Conservation (phyloP, 2,113 vertebrate genomes). For the Oophaga pumilio region DNA sequence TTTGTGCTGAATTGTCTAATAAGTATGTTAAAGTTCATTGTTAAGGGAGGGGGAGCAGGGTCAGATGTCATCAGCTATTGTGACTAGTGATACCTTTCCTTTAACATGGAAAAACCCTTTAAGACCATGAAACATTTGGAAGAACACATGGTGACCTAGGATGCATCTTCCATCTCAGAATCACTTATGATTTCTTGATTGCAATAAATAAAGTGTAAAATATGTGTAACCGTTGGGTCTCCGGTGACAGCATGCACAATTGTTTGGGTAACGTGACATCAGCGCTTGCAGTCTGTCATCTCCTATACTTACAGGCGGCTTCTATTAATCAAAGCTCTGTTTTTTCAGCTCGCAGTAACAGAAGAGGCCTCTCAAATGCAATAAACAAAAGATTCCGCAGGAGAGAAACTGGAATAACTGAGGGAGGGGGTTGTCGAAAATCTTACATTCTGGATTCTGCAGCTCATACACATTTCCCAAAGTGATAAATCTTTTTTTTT, state of each 20-base stretch:
- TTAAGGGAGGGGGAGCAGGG: too few species aligned
- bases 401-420: conserved; percentile 3
- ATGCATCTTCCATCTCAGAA: neutral
- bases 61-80: too few species aligned
- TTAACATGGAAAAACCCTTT: too few species aligned
- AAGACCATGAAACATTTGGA: neutral
- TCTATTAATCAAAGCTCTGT: conserved; percentile 21
- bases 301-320: neutral
- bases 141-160: neutral
- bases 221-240: neutral
- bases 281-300: conserved; percentile 24
- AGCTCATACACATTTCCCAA: conserved; percentile 20
- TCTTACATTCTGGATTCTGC: neutral
- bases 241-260: neutral
- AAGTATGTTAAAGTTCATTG: too few species aligned
- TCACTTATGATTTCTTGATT: neutral
- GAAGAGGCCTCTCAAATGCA: conserved; percentile 47
- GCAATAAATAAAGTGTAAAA: neutral
- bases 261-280: conserved; percentile 22
- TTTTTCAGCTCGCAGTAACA: conserved; percentile 28
- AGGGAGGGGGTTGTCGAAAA: neutral
- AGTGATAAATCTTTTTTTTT: conserved; percentile 28
- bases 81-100: too few species aligned
- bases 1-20: too few species aligned
- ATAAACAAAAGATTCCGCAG: conserved; percentile 41